phyloP scores from a whole-genome alignment of 2,888 invertebrate genomes.

The Troides helena region DNA sequence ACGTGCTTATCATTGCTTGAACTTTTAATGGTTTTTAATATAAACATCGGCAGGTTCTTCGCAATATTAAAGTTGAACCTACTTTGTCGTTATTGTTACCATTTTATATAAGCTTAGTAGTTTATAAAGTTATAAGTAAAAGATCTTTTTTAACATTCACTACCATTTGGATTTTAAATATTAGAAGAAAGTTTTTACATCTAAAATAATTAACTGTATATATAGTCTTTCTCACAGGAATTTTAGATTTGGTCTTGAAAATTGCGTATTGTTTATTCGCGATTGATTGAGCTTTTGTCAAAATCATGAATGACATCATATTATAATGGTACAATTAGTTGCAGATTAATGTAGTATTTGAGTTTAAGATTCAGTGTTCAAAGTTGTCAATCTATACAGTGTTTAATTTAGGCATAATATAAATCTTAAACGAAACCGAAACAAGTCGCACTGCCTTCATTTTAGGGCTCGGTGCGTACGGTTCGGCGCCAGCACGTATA shows the following conservation, averaged over 20 bases:
- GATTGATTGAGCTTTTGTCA: no score
- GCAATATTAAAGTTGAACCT: not conserved
- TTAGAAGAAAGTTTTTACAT: not conserved
- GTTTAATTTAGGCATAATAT: not conserved
- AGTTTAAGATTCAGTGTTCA: not conserved
- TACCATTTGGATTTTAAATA: not conserved
- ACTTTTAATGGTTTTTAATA: not conserved
- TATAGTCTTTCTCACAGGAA: not conserved
- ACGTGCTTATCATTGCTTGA: no score
- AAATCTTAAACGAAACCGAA: not conserved
- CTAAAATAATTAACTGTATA: no score
- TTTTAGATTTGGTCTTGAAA: no score
- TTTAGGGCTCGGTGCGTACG: conserved; percentile 32
- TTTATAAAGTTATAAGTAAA: not conserved
- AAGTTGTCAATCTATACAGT: not conserved
- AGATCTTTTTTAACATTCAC: no score
- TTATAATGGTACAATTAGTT: not conserved
- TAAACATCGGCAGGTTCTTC: not conserved
- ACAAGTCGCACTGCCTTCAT: conserved; percentile 4
- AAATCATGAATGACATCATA: not conserved
- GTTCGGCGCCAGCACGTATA: conserved; percentile 4
- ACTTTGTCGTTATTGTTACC: not conserved
- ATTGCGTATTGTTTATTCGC: no score
- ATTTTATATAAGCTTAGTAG: not conserved
- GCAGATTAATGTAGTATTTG: not conserved